A percentile compares a stretch with the other conserved stretches of the same genome.
These are phyloP conservation scores for Nyctibius grandis DNA, from an alignment of 2,797 vertebrate species.

Conservation along the genomic window DNA sequence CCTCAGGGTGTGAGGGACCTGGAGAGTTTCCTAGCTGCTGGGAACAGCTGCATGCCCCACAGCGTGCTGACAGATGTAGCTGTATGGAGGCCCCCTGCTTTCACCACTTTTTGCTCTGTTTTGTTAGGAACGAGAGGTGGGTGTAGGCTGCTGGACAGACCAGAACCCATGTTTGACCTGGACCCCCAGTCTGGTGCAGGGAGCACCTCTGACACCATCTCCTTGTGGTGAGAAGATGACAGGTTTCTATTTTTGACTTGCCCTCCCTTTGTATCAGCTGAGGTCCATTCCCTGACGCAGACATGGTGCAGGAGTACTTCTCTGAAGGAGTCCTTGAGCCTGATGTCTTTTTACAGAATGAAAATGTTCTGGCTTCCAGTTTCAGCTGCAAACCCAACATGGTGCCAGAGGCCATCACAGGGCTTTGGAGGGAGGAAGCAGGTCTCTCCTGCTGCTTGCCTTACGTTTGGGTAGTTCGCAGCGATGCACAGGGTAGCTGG, in stretches of 20 bases:
- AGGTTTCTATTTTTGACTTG: neutral
- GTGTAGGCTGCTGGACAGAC: neutral
- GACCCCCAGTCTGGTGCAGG: no score
- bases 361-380: neutral
- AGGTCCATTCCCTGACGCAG: neutral
- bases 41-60: no score
- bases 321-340: neutral
- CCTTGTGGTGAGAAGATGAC: neutral
- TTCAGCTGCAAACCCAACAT: neutral
- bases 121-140: neutral
- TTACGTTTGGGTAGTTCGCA: rapidly evolving
- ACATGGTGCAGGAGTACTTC: neutral
- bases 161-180: neutral
- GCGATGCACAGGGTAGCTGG: neutral
- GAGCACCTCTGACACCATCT: neutral
- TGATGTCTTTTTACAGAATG: neutral
- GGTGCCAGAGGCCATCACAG: no score
- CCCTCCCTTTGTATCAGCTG: neutral
- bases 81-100: neutral
- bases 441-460: neutral
- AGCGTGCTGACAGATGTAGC: neutral
- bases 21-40: neutral
- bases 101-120: neutral
- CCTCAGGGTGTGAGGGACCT: neutral
- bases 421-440: neutral